These are phyloP conservation scores for Agraylea sexmaculata DNA, from an alignment of 1,140 invertebrate species.

Conservation along the genomic window DNA sequence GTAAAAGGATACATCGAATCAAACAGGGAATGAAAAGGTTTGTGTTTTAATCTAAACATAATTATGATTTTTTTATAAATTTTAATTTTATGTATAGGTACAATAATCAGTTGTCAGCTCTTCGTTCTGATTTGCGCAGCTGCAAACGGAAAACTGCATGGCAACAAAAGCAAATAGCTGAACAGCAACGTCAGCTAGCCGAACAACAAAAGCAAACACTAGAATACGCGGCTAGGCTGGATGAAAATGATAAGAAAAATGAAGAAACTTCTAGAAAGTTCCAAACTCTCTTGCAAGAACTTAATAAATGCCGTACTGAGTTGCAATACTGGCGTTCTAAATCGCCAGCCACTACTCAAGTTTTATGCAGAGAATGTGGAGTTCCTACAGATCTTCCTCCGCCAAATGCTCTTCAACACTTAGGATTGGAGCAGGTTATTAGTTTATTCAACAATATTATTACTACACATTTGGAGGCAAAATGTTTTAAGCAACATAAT, in stretches of 20 bases:
- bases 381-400: slow-evolving; percentile 23
- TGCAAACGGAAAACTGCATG: slow-evolving; percentile 70
- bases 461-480: neutral
- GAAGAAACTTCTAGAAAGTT: slow-evolving; percentile 80
- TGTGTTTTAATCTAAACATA: neutral
- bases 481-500: too few relatives aligned
- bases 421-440: slow-evolving; percentile 16
- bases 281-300: slow-evolving; percentile 74
- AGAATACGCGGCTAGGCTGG: slow-evolving; percentile 68
- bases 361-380: slow-evolving; percentile 41
- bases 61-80: slow-evolving; percentile 12
- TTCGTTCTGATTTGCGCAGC: slow-evolving; percentile 60
- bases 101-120: slow-evolving; percentile 61
- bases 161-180: slow-evolving; percentile 71
- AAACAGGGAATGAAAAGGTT: slow-evolving; percentile 78
- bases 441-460: neutral
- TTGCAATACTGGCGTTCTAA: slow-evolving; percentile 81
- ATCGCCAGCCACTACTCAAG: slow-evolving; percentile 54
- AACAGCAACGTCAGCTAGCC: slow-evolving; percentile 65
- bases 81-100: slow-evolving; percentile 37
- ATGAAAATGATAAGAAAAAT: slow-evolving; percentile 82
- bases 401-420: slow-evolving; percentile 11
- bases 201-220: slow-evolving; percentile 65
- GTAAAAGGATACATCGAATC: slow-evolving; percentile 74
- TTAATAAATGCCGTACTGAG: slow-evolving; percentile 83